Evolutionary conservation across 2,888 invertebrate genomes (phyloP), one percentile per base, ranked within the genome.

Genomic region (Terebella lapidaria): DNA sequence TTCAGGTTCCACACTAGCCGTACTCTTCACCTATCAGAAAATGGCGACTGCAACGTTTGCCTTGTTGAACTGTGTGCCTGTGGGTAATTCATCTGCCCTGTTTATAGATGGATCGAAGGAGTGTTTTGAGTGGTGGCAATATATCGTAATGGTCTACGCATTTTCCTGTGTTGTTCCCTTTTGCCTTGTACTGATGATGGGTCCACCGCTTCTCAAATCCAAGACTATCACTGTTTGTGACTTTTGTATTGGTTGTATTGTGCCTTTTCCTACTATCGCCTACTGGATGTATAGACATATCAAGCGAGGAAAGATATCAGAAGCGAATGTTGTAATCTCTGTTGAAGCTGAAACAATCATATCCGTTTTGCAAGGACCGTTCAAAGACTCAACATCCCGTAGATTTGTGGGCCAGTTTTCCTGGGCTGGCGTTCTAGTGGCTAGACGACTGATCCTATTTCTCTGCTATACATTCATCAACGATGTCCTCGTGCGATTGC

Each of bases 41-140:
- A 53, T 64, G 18, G 66, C 66, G 3, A 64, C 62, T 10, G 57
- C 64, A 1, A 46, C 62, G 1, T 64, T 66, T 45, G 58, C 55
- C 20, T 57, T 66, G n/a, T 55, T 66, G 25, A 66, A 64, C 64
- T 66, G 66, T 35, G 66, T 66, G 0, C 59, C 66, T 2, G 58
- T 66, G 15, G 60, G 58, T 18, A 58, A 58, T 29, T 29, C 56
- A 15, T 52, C 52, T 27, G 59, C 62, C 15, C 46, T 66, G 5
- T 62, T 62, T 30, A 56, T 66, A 18, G 66, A 66, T 26, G 66
- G 60, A 26, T 27, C 57, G 10, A 58, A 55, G 22, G 35, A 20
- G 10, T 66, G 66, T 47, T 64, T 59, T 42, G 25, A 56, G 42
- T 26, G 29, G 25, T 66, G 66, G 66, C 66, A 66, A 49, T 60